Conservation (phyloP, 2,797 vertebrate species). For the Pangasius larnaudii region DNA sequence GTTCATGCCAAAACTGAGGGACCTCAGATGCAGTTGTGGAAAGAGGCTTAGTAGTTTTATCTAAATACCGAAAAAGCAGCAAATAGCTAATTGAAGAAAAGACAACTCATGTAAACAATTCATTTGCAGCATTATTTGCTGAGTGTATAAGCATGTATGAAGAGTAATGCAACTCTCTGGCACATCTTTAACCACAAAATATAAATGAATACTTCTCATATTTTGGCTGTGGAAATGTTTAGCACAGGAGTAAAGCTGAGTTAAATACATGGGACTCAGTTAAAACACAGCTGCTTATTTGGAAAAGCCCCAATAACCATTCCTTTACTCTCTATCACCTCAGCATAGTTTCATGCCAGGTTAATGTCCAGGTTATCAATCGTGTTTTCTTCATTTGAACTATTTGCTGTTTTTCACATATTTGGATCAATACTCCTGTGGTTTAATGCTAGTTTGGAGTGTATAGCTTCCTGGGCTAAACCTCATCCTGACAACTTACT, state of each 20-base stretch:
- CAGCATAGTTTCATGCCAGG: not conserved
- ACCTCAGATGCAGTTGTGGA: not conserved
- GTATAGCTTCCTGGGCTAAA: not conserved
- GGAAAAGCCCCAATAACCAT: not conserved
- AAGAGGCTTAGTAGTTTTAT: not conserved
- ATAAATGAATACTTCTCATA: not conserved
- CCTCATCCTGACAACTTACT: not conserved
- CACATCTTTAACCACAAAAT: not conserved
- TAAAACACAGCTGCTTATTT: not conserved
- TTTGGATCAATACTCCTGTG: not conserved
- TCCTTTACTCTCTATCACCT: not conserved
- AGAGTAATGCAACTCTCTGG: not conserved
- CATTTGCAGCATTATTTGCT: not conserved
- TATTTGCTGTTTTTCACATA: not conserved
- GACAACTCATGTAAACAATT: not conserved
- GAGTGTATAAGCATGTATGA: not conserved
- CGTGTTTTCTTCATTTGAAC: too few species aligned
- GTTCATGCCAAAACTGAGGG: not conserved
- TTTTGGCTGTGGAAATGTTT: not conserved
- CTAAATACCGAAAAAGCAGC: not conserved
- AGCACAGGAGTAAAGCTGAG: not conserved
- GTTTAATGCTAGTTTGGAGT: not conserved
- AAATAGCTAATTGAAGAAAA: not conserved
- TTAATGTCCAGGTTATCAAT: not conserved
- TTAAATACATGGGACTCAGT: not conserved